Conservation (phyloP, 2,797 vertebrate genomes). For the Phyllotis vaccarum region DNA sequence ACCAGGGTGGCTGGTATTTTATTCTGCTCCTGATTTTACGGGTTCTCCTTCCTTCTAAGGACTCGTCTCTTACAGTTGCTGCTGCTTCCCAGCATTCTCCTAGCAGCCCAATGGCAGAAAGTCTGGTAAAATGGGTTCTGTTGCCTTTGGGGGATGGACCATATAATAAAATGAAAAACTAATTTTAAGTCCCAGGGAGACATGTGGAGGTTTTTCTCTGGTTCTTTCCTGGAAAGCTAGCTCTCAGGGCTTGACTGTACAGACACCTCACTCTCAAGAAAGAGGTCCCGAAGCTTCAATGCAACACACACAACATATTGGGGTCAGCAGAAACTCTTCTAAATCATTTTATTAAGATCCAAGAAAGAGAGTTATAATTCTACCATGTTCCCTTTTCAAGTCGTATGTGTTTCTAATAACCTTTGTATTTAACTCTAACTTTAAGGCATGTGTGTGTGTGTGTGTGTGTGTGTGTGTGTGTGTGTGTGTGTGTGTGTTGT, state of each 20-base stretch:
- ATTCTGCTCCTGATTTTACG: neutral
- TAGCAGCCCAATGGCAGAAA: constrained; percentile 38
- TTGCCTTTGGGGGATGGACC: neutral
- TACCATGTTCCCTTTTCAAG: constrained; percentile 23
- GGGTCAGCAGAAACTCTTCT: neutral
- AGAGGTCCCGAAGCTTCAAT: neutral
- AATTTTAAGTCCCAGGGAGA: neutral
- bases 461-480: neutral
- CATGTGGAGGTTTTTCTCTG: neutral
- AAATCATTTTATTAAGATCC: constrained; percentile 35
- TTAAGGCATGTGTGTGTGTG: neutral
- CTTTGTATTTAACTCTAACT: constrained; percentile 33
- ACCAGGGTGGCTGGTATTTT: neutral
- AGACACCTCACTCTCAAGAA: neutral
- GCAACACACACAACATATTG: too few species aligned
- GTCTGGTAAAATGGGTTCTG: neutral
- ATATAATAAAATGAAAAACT: constrained; percentile 23
- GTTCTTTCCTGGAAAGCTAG: neutral
- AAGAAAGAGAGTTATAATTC: constrained; percentile 12
- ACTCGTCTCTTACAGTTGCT: constrained; percentile 26
- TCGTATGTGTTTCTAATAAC: constrained; percentile 24
- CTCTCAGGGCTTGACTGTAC: neutral
- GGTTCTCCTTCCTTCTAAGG: constrained; percentile 16
- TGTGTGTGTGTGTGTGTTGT: neutral
- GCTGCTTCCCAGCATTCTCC: neutral